phyloP scores from a whole-genome alignment of 2,797 vertebrate species.

The Characodon lateralis region DNA sequence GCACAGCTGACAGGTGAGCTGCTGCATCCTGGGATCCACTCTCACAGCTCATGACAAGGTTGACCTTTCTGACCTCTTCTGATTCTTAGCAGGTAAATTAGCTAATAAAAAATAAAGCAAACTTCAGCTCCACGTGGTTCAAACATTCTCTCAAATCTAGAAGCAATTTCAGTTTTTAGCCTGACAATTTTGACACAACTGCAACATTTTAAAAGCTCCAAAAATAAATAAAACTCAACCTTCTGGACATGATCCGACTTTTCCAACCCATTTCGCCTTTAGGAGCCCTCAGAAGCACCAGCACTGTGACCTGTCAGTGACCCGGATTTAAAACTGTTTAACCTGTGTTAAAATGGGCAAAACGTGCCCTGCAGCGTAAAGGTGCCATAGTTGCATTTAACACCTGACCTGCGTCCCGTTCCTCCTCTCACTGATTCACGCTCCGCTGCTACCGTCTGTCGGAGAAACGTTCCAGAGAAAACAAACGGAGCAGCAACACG shows the following conservation, averaged over 20 bases:
- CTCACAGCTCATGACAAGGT: not conserved
- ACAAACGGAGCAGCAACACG: slow-evolving; percentile 3
- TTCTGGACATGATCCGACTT: not conserved
- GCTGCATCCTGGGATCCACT: not conserved
- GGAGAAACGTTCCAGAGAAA: not conserved
- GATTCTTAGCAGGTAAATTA: not conserved
- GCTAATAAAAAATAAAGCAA: too few relatives aligned
- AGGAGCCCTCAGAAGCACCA: not conserved
- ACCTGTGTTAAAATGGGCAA: not conserved
- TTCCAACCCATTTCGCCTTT: not conserved
- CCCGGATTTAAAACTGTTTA: not conserved
- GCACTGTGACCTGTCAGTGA: not conserved
- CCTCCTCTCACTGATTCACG: not conserved
- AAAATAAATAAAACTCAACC: not conserved
- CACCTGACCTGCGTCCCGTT: not conserved
- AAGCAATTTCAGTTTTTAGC: too few relatives aligned
- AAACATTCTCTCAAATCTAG: too few relatives aligned
- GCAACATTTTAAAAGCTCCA: too few relatives aligned
- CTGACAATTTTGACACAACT: too few relatives aligned
- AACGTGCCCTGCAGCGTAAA: slow-evolving; percentile 6
- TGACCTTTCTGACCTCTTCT: not conserved
- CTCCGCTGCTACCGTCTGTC: slow-evolving; percentile 24
- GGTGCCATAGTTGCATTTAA: not conserved
- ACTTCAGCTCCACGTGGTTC: too few relatives aligned
- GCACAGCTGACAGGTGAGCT: slow-evolving; percentile 40